phyloP scores from a whole-genome alignment of 2,888 invertebrate species.

The Ernsta delagoae region DNA sequence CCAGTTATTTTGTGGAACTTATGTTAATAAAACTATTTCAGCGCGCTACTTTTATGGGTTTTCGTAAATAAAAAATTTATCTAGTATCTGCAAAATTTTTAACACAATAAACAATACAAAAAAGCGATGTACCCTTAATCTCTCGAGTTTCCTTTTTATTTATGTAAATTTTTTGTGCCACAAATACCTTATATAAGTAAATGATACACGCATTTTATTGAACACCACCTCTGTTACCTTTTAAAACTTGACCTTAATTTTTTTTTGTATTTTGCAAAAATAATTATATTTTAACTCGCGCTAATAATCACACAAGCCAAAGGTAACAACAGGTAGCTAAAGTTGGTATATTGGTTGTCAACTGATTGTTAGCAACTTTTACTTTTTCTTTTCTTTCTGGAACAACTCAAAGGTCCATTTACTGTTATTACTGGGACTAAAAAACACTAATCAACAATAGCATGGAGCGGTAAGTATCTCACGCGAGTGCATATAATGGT shows the following conservation, averaged over 20 bases:
- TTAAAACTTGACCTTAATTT: no score
- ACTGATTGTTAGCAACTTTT: conserved; percentile 37
- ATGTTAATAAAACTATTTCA: conserved; percentile 6
- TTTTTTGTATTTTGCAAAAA: background rate
- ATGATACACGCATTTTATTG: no score
- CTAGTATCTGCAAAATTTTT: background rate
- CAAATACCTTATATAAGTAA: no score
- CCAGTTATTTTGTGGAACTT: background rate
- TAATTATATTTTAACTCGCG: conserved; percentile 1
- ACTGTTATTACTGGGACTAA: conserved; percentile 46
- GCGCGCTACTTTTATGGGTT: no score
- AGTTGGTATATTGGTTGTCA: conserved; percentile 10
- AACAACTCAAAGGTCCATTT: conserved; percentile 40
- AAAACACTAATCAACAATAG: conserved; percentile 52
- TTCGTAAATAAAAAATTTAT: no score
- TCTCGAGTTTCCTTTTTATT: background rate
- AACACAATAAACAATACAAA: background rate
- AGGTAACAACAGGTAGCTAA: background rate
- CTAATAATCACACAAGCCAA: conserved; percentile 4
- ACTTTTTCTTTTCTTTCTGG: conserved; percentile 44
- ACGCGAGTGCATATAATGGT: conserved; percentile 66
- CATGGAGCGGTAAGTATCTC: conserved; percentile 58
- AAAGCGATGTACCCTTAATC: no score
- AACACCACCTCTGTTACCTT: no score
- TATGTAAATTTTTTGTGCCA: no score